Percentiles rank a stretch among this genome's conserved stretches.
Conservation (phyloP, 2,113 vertebrate species). For the Tachysurus fulvidraco region DNA sequence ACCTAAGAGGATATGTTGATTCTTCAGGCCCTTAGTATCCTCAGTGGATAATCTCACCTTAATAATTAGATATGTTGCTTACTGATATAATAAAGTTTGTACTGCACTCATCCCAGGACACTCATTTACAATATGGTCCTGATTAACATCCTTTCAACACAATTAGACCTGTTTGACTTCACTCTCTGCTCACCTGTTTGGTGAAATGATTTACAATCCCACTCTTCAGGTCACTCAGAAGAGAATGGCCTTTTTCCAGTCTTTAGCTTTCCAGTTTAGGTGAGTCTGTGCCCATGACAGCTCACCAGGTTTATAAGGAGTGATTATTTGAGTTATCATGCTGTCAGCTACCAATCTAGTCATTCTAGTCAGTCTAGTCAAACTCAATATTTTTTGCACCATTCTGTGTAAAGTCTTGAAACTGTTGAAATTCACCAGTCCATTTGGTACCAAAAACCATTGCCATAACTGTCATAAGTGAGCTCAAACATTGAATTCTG, state of each 20-base stretch:
- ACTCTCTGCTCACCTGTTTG: neutral
- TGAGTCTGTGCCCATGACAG: no score
- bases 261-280: no score
- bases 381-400: neutral
- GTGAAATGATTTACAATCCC: neutral
- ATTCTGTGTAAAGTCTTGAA: neutral
- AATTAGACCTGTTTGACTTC: neutral
- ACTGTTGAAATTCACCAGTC: neutral
- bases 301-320: no score
- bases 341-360: neutral
- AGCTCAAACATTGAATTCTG: neutral
- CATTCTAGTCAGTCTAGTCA: no score
- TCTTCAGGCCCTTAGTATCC: neutral
- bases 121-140: neutral
- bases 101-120: neutral
- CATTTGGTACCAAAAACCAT: no score
- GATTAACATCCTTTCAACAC: neutral
- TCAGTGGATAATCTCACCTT: neutral
- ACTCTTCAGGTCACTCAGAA: neutral
- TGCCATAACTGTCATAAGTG: neutral
- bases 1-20: neutral
- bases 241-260: neutral
- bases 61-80: neutral
- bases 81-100: neutral
- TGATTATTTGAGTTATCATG: no score